These are phyloP conservation scores for Heliothis virescens DNA, from an alignment of 1,140 invertebrate species.

Conservation along the genomic window DNA sequence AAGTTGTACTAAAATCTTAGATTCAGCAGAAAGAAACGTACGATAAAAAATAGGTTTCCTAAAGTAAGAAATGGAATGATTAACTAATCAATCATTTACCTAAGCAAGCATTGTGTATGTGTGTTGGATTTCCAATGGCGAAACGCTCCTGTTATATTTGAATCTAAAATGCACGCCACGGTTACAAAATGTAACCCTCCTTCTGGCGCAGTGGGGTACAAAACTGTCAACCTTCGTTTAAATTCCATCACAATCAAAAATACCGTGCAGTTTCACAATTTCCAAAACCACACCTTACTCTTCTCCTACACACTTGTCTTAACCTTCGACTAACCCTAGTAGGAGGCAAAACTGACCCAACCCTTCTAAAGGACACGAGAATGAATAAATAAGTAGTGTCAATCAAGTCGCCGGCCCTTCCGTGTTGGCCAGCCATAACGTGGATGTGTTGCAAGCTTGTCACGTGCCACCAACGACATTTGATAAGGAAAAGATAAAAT, in stretches of 20 bases:
- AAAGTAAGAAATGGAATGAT: too few species aligned
- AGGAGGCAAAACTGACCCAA: slow-evolving; percentile 51
- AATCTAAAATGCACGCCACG: neutral
- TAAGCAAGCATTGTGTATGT: too few species aligned
- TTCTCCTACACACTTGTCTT: too few species aligned
- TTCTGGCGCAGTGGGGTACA: neutral
- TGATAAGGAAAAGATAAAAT: slow-evolving; percentile 47
- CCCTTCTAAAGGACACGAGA: slow-evolving; percentile 63
- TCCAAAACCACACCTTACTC: too few species aligned
- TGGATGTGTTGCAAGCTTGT: slow-evolving; percentile 15
- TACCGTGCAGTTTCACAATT: too few species aligned
- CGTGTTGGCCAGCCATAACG: slow-evolving; percentile 57
- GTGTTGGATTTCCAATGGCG: too few species aligned
- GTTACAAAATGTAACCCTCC: neutral
- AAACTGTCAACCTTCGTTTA: neutral
- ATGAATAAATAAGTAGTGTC: slow-evolving; percentile 77
- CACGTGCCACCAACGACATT: slow-evolving; percentile 43
- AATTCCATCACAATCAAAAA: neutral
- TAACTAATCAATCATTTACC: too few species aligned
- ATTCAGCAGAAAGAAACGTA: too few species aligned
- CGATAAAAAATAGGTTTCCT: too few species aligned
- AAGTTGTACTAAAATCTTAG: neutral
- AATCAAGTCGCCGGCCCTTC: slow-evolving; percentile 61
- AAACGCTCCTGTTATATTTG: neutral
- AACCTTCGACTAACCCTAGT: slow-evolving; percentile 45